These are phyloP conservation scores for Hedychridium roseum DNA, from an alignment of 2,888 invertebrate genomes.

Conservation along the genomic window DNA sequence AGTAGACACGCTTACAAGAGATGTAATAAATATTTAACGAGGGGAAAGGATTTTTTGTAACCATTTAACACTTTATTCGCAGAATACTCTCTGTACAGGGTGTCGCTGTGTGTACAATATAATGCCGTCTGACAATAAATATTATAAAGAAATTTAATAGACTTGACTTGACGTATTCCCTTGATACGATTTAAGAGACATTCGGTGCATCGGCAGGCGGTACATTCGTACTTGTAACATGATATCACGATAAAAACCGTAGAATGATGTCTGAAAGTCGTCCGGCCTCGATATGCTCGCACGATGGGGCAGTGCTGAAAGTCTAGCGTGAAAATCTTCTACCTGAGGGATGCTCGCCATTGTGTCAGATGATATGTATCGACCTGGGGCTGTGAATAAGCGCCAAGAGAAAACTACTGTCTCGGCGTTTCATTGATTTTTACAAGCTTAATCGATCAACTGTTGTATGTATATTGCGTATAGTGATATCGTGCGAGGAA, in stretches of 20 bases:
- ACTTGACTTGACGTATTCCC: conserved; percentile 41
- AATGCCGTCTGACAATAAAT: conserved; percentile 40
- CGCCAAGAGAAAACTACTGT: no score
- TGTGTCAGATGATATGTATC: conserved; percentile 20
- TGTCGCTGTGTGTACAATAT: conserved; percentile 42
- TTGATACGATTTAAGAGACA: conserved; percentile 34
- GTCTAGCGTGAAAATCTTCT: not conserved
- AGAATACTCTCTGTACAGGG: conserved; percentile 56
- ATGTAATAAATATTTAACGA: no score
- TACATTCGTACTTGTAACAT: no score
- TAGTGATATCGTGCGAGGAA: no score
- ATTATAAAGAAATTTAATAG: conserved; percentile 44
- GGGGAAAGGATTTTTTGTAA: conserved; percentile 52
- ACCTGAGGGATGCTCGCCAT: conserved; percentile 4
- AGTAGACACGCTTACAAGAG: no score
- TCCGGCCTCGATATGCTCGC: conserved; percentile 22
- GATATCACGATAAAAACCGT: no score
- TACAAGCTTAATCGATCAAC: no score
- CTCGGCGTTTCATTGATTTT: no score
- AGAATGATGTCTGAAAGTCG: not conserved
- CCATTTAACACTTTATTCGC: conserved; percentile 58
- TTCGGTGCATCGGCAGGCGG: not conserved
- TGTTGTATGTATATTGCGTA: no score
- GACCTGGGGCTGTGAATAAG: no score
- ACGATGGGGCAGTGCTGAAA: conserved; percentile 21